A percentile compares a stretch with the other conserved stretches of the same genome.
These are phyloP conservation scores for Salpingus planirostris DNA, from an alignment of 2,888 invertebrate species.

Conservation along the genomic window DNA sequence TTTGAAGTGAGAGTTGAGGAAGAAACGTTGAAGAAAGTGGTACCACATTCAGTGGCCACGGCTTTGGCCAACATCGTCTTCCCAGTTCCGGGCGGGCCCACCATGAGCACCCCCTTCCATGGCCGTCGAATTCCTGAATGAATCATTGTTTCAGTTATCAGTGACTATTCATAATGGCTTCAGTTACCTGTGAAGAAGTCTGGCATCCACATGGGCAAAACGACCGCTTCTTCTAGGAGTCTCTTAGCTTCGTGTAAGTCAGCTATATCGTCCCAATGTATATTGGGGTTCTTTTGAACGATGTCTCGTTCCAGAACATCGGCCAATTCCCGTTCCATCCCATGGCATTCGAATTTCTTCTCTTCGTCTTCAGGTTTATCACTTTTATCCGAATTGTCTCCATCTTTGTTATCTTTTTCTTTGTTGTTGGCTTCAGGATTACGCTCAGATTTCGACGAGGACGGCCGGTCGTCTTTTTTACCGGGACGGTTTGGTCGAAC, in stretches of 20 bases:
- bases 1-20: constrained; percentile 97
- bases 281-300: constrained; percentile 93
- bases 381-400: constrained; percentile 53
- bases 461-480: constrained; percentile 37
- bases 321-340: constrained; percentile 82
- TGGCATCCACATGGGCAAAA: constrained; percentile 95
- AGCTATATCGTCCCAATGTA: constrained; percentile 91
- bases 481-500: constrained; percentile 21
- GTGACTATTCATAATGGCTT: neutral
- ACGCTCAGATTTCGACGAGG: constrained; percentile 35
- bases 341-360: constrained; percentile 73
- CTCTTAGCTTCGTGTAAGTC: constrained; percentile 83
- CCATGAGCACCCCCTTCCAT: constrained; percentile 95
- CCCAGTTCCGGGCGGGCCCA: constrained; percentile 87
- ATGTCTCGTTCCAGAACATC: constrained; percentile 89
- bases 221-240: constrained; percentile 92
- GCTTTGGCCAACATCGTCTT: constrained; percentile 97
- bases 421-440: constrained; percentile 28
- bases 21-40: constrained; percentile 96
- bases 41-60: constrained; percentile 95
- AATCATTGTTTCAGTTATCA: constrained; percentile 4
- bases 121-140: constrained; percentile 77
- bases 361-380: constrained; percentile 48
- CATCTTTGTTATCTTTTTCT: constrained; percentile 47
- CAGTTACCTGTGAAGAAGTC: constrained; percentile 84